Evolutionary conservation across 1,140 invertebrate species (phyloP), one percentile per base, ranked within the genome.

Genomic region (Orius laevigatus): DNA sequence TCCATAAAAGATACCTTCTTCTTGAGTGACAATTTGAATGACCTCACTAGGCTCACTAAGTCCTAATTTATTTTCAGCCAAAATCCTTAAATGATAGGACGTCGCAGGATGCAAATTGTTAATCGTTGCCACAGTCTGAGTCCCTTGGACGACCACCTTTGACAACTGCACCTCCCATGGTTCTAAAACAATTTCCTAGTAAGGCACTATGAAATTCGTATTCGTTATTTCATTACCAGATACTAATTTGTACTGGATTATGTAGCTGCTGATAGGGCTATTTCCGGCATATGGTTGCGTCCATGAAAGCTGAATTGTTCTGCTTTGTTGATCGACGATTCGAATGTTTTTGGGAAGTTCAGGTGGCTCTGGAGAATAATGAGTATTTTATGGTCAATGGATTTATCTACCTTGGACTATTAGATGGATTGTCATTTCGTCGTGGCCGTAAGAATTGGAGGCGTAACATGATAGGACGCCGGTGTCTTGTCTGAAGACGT

Each of bases 371-470:
- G 58, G 11, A 58, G 53, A 34, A 46, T 15, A 15, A 40, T 41
- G 12, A 36, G 9, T 18, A 49, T 45, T 49, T 49, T 3, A 15
- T 16, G 14, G 12, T 48, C 5, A 8, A 11, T 25, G 20, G 15
- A 39, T 11, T 10, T 8, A 20, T 48, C 20, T 48, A 80, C 79
- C 90, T 77, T 93, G 87, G 8, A 95, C 85, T 42, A 87, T 81
- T 8, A 96, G 71, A 58, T 89, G 82, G 60, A 92, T 88, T 16
- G 79, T 79, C 74, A 90, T 87, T 61, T 91, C 81, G 59, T 94
- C 90, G 56, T 82, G 78, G 15, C 91, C 91, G 59, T 90, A 89
- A 38, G 79, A 72, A 67, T 95, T 96, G 48, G 77, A 80, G 1
- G 86, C 87, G 45, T 77, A 70, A 65, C 91, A 96, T 15, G 85